These are phyloP conservation scores for Scytalopus superciliaris DNA, from an alignment of 2,113 vertebrate genomes.

Conservation along the genomic window DNA sequence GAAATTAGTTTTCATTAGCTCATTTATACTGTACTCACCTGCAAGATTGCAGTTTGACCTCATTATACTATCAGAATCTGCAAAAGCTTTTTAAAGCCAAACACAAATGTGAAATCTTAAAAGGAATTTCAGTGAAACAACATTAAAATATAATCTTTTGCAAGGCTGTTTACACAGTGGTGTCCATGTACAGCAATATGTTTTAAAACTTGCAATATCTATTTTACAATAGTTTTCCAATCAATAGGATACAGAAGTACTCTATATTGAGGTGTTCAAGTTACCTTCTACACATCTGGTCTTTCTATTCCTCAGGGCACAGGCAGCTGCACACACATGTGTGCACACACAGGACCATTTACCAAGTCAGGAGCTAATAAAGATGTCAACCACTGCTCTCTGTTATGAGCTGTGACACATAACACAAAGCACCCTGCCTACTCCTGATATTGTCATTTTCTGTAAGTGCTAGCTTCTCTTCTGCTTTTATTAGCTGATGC, in stretches of 20 bases:
- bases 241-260: not conserved
- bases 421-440: constrained; percentile 30
- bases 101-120: not conserved
- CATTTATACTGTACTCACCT: not conserved
- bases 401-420: constrained; percentile 47
- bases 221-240: not conserved
- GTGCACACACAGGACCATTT: rapidly evolving
- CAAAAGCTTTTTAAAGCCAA: not conserved
- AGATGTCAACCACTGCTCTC: constrained; percentile 20
- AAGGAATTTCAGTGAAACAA: not conserved
- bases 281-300: not conserved
- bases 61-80: not conserved
- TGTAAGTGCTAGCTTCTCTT: constrained; percentile 13
- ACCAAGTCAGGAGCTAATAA: constrained; percentile 44
- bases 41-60: not conserved
- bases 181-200: not conserved
- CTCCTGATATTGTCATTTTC: constrained; percentile 38
- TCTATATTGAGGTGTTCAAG: not conserved
- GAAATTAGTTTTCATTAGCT: constrained; percentile 25
- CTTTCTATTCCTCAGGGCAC: not conserved
- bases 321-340: rapidly evolving
- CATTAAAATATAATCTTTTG: not conserved
- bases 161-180: not conserved
- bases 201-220: not conserved
- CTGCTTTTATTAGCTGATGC: constrained; percentile 49